Conservation (phyloP, 1,140 invertebrate genomes). For the Drosophila setifemur region DNA sequence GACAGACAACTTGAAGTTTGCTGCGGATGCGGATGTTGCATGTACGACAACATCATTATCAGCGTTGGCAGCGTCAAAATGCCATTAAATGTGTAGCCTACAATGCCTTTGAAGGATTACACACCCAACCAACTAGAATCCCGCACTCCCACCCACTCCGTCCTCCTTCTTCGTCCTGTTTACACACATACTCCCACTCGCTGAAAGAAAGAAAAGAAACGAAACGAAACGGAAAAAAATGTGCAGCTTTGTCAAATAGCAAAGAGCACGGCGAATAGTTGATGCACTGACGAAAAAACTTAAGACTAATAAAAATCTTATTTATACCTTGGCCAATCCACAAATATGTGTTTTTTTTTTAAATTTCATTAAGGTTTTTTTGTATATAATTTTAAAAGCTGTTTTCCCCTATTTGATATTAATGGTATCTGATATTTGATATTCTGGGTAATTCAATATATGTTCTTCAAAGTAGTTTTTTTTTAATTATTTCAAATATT, state of each 20-base stretch:
- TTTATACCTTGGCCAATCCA: too few relatives aligned
- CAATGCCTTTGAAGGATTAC: slow-evolving; percentile 77
- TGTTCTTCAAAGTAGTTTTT: too few relatives aligned
- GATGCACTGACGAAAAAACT: slow-evolving; percentile 4
- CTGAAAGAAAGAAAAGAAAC: slow-evolving; percentile 34
- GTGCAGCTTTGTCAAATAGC: slow-evolving; percentile 73
- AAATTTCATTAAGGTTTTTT: too few relatives aligned
- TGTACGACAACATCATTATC: slow-evolving; percentile 72
- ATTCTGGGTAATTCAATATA: too few relatives aligned
- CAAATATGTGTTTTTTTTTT: too few relatives aligned
- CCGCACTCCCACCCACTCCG: neutral
- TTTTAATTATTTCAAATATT: too few relatives aligned
- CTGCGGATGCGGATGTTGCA: slow-evolving; percentile 60
- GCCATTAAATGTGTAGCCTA: slow-evolving; percentile 74
- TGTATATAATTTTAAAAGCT: too few relatives aligned
- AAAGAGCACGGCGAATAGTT: slow-evolving; percentile 50
- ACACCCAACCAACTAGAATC: slow-evolving; percentile 15
- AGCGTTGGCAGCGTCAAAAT: slow-evolving; percentile 75
- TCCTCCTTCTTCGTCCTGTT: slow-evolving; percentile 6
- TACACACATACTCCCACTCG: slow-evolving; percentile 15
- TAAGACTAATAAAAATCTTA: too few relatives aligned
- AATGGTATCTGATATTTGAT: too few relatives aligned
- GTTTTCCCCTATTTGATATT: too few relatives aligned
- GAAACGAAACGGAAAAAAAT: slow-evolving; percentile 43
- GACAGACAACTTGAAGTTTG: slow-evolving; percentile 51